Base-by-base conservation (phyloP, 2,888 invertebrate genomes). In the Netelia melanura region DNA sequence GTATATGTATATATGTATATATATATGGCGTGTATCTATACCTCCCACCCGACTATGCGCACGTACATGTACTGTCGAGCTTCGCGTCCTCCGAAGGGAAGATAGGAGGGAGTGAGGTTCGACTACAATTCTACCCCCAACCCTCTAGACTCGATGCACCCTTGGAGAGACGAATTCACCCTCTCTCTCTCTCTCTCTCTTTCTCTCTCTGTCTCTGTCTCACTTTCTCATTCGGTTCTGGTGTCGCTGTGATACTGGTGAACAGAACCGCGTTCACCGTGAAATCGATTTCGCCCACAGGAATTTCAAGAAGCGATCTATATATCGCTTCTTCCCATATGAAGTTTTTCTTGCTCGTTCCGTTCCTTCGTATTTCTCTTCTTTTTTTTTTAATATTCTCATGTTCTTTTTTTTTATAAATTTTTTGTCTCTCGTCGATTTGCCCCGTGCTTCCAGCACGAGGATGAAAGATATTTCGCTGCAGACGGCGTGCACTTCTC, bases 281-380 rank as follows among this genome's bases (percentile, higher is more conserved):
- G 89, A 90, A 90, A 91, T 91, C 89, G 89, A 89, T 89, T 87
- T 87, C 84, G 81, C 71, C 83, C 81, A 30, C 61, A 80, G 72
- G 75, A 83, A 86, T 83, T 86, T 81, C 76, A 65, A 81, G 71
- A 75, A 74, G 54, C 65, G 58, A 30, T 83, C 43, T 58, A 64
- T 70, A 65, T 30, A 25, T 62, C 74, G 48, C 58, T 74, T 68
- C 38, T 74, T 68, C 38, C 56, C 38, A 25, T 9, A 54, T 70
- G n/a, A 54, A 25, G 44, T 71, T 71, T 58, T 61, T 44, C 65
- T 64, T 54, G 8, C 3, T 68, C 68, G 64, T 58, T 43, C 6
- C 68, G 71, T 52, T 48, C 54, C 64, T 65, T n/a, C 70, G 43
- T 23, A 9, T 11, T 2, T 38, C 23, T 76, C 23, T 30, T n/a